Evolutionary conservation across 2,113 vertebrate genomes (phyloP), one percentile per base, ranked within the genome.

Genomic region (Ciconia maguari): DNA sequence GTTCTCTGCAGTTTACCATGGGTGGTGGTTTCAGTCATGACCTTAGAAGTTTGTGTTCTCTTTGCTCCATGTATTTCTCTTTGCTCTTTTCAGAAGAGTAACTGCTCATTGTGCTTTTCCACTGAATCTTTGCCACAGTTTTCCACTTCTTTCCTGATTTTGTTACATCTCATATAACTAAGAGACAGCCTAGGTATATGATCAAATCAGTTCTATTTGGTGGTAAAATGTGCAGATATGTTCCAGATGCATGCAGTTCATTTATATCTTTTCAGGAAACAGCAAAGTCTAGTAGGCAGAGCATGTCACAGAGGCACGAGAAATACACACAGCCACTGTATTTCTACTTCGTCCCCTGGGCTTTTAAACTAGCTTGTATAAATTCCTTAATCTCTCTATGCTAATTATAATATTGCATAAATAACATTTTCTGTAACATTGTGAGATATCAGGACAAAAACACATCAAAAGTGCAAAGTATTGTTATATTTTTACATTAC

Each of bases 11-110:
- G 48, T 10, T 19, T 95, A 82, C 83, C 54, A 15, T 78, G 84
- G 38, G 68, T 77, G 65, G 77, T 77, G 38, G 48, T 86, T 96
- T 93, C 93, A 95, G 72, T 72, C 36, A 42, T 41, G 79, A 93
- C 92, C 78, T 91, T 65, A 83, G 41, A 83, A 49, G 64, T 32
- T 58, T 81, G 34, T 70, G 11, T 81, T 75, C 41, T 77, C 54
- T 93, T 74, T 79, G 19, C n/a, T 68, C 16, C 18, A 4, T 38
- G 32, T 48, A 71, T 54, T 93, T 87, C 12, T 89, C 11, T 65
- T 49, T 25, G 10, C 18, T 74, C 38, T 84, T 83, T 60, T 74
- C 29, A 27, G 66, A 52, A 64, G 16, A 76, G 5, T 48, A 90
- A 38, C 12, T 83, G 9, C 16, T 79, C 9, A 41, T 65, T 80